Percentiles rank a stretch among this genome's conserved stretches.
phyloP scores from a whole-genome alignment of 2,888 invertebrate genomes.

The Hoplodrina blanda region DNA sequence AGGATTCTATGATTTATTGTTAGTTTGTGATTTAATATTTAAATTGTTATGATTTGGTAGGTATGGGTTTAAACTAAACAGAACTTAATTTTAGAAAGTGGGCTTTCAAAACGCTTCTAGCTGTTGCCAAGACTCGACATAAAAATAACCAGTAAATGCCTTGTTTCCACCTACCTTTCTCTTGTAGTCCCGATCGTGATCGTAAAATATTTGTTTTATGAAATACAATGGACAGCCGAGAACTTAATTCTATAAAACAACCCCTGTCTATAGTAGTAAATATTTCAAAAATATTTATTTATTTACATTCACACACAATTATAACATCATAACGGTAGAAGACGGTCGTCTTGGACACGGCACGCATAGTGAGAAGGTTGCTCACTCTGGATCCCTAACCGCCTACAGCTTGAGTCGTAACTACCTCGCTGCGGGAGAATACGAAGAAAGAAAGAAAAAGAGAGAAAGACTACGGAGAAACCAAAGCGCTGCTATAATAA shows the following conservation, averaged over 20 bases:
- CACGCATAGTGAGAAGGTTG: no score
- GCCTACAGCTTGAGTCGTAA: no score
- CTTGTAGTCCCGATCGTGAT: background rate
- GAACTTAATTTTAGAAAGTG: background rate
- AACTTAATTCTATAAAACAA: background rate
- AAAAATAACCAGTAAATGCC: background rate
- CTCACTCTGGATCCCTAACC: no score
- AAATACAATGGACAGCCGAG: background rate
- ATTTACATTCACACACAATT: no score
- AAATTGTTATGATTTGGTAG: conserved; percentile 13
- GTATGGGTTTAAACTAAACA: no score
- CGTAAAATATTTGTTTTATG: conserved; percentile 5
- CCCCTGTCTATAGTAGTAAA: background rate
- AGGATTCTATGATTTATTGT: conserved; percentile 41
- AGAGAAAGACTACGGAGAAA: no score
- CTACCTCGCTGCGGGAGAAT: no score
- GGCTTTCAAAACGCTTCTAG: background rate
- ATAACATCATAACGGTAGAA: no score
- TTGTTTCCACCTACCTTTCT: background rate
- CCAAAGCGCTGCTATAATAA: no score
- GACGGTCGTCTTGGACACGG: no score
- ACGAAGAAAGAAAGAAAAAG: no score
- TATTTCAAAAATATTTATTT: no score
- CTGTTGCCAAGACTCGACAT: background rate
- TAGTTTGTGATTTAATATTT: conserved; percentile 30